Percentiles rank a stretch among this genome's conserved stretches.
phyloP scores from a whole-genome alignment of 1,140 invertebrate genomes.

The Popillia japonica region DNA sequence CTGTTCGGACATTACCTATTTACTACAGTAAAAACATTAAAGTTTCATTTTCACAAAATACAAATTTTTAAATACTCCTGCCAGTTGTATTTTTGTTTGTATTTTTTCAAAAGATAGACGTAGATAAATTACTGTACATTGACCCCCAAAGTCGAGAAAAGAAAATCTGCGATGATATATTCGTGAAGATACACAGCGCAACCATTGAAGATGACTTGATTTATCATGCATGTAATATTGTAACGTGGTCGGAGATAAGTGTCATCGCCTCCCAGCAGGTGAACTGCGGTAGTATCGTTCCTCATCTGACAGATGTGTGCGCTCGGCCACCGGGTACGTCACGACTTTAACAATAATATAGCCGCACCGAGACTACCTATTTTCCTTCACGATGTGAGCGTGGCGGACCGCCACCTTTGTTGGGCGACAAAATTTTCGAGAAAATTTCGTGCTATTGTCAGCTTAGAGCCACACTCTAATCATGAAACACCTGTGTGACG shows the following conservation, averaged over 20 bases:
- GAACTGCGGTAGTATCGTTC: slow-evolving; percentile 45
- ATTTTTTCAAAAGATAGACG: too few relatives aligned
- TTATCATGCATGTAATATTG: slow-evolving; percentile 46
- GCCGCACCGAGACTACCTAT: neutral
- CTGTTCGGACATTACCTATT: too few relatives aligned
- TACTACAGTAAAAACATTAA: too few relatives aligned
- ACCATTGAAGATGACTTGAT: slow-evolving; percentile 1
- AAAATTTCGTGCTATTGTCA: neutral
- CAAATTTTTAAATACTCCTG: too few relatives aligned
- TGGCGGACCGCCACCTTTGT: slow-evolving; percentile 2
- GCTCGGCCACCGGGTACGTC: slow-evolving; percentile 45
- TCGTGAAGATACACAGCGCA: neutral
- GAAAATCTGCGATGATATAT: neutral
- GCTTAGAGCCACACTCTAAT: neutral
- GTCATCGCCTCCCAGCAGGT: slow-evolving; percentile 54
- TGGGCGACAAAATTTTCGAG: neutral
- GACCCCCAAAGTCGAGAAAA: too few relatives aligned
- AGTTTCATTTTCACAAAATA: too few relatives aligned
- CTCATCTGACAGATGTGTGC: slow-evolving; percentile 46
- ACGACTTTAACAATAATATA: slow-evolving; percentile 16
- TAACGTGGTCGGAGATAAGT: slow-evolving; percentile 44
- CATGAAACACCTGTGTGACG: neutral
- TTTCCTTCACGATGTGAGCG: neutral
- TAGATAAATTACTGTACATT: too few relatives aligned
- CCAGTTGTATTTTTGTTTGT: too few relatives aligned